phyloP scores from a whole-genome alignment of 1,140 invertebrate species.

The Uloborus diversus region DNA sequence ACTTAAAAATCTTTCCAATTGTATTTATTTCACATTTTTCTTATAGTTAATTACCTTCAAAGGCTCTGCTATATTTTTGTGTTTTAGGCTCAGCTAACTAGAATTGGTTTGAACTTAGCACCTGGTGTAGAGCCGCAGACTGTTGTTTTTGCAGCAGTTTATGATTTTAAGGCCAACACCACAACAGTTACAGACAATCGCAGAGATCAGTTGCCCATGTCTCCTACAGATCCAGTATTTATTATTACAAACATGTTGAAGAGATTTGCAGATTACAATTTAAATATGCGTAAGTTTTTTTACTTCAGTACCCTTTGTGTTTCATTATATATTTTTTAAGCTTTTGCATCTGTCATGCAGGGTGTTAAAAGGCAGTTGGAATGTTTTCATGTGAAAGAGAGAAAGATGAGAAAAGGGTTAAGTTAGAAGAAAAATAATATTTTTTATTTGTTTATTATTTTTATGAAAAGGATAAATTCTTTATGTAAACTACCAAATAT shows the following conservation, averaged over 20 bases:
- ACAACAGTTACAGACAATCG: constrained; percentile 79
- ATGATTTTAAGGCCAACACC: constrained; percentile 84
- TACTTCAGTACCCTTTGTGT: constrained; percentile 2
- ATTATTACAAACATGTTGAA: constrained; percentile 76
- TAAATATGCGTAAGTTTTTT: constrained; percentile 65
- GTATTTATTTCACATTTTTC: no score
- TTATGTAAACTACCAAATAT: no score
- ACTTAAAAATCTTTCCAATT: no score
- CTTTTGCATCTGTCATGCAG: neutral
- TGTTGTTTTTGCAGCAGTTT: constrained; percentile 86
- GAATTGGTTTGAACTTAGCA: constrained; percentile 73
- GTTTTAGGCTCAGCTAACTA: constrained; percentile 82
- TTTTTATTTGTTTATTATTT: neutral
- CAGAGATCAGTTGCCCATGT: constrained; percentile 64
- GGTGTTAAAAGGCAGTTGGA: neutral
- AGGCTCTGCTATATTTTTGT: no score
- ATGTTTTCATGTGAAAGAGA: neutral
- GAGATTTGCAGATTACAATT: constrained; percentile 75
- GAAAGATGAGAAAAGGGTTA: neutral
- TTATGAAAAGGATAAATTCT: neutral
- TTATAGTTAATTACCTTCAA: no score
- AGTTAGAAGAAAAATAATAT: neutral
- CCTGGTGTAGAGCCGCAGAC: constrained; percentile 77
- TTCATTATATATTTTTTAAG: neutral
- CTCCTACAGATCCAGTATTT: constrained; percentile 64